Percentiles rank a stretch among this genome's conserved stretches.
Evolutionary conservation across 2,113 vertebrate species (phyloP).

Genomic region (Trachemys scripta): DNA sequence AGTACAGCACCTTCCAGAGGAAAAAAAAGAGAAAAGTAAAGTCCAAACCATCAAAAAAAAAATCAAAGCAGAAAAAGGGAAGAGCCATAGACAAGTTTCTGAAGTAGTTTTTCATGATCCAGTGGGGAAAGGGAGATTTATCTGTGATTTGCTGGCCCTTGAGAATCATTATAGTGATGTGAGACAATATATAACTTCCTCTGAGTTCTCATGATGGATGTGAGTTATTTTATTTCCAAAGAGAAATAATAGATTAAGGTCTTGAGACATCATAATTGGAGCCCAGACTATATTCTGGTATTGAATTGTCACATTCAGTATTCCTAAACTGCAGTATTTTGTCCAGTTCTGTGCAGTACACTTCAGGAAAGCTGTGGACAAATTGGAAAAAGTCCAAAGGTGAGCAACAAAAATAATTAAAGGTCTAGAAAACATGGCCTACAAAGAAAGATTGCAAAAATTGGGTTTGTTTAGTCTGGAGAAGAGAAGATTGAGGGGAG

Average conservation of each 20-base stretch:
- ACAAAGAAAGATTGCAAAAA: neutral
- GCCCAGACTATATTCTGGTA: neutral
- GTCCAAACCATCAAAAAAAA: neutral
- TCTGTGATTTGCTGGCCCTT: neutral
- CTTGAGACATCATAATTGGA: neutral
- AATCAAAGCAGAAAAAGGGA: neutral
- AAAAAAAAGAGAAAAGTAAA: neutral
- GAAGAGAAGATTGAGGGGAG: neutral
- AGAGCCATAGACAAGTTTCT: neutral
- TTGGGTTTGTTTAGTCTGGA: neutral
- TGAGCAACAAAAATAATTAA: neutral
- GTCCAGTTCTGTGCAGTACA: neutral
- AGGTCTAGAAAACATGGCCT: neutral
- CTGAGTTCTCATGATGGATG: neutral
- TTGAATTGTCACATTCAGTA: neutral
- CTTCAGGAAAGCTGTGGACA: neutral
- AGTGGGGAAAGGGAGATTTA: neutral
- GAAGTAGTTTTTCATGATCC: neutral
- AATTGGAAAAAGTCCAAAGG: neutral
- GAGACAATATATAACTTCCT: neutral
- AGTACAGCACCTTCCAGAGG: neutral
- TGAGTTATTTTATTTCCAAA: neutral
- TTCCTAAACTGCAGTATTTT: neutral
- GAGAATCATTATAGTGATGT: neutral
- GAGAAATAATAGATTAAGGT: neutral